Percentiles rank a stretch among this genome's conserved stretches.
Conservation (phyloP, 2,888 invertebrate genomes). For the Drosophila neutralis region DNA sequence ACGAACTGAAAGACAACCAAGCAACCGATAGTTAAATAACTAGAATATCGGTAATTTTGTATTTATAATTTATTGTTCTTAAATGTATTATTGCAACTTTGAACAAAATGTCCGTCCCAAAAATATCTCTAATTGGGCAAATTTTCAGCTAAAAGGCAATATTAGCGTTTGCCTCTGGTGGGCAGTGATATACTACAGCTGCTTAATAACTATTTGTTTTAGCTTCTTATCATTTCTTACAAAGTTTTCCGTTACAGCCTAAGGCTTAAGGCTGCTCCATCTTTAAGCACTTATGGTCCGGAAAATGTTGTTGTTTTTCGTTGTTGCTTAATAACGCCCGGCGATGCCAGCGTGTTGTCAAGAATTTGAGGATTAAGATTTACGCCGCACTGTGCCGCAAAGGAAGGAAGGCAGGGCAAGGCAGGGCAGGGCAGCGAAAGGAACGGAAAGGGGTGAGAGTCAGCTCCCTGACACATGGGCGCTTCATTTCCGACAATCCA, state of each 20-base stretch:
- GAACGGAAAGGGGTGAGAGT: constrained; percentile 25
- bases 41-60: neutral
- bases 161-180: neutral
- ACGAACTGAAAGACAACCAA: too few relatives aligned
- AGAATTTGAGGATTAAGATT: constrained; percentile 77
- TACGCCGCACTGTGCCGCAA: constrained; percentile 56
- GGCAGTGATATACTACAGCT: neutral
- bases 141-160: neutral
- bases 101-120: neutral
- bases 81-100: neutral
- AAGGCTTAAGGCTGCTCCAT: constrained; percentile 5
- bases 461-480: constrained; percentile 65
- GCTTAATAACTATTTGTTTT: neutral
- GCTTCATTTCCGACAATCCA: constrained; percentile 68
- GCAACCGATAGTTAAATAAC: neutral
- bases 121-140: neutral
- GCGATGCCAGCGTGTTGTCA: constrained; percentile 63
- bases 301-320: constrained; percentile 35
- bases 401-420: constrained; percentile 18
- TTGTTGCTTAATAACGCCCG: constrained; percentile 50
- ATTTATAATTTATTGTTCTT: neutral
- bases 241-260: constrained; percentile 13
- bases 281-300: constrained; percentile 25
- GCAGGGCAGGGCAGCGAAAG: constrained; percentile 11
- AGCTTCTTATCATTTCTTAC: neutral